Evolutionary conservation across 2,888 invertebrate genomes (phyloP), one percentile per base, ranked within the genome.

Genomic region (Drosophila seclusa): DNA sequence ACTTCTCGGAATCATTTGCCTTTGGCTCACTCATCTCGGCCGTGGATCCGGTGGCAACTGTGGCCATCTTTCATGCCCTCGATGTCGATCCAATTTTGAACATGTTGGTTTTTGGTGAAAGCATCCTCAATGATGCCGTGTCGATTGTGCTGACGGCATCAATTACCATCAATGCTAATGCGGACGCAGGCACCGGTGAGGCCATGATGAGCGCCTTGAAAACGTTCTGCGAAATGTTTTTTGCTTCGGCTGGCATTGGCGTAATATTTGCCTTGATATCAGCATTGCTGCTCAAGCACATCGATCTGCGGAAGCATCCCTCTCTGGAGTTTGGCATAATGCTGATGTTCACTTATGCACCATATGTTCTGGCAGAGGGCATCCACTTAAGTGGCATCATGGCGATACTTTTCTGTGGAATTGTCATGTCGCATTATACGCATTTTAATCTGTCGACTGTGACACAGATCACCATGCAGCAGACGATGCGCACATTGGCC

Each of bases 401-500:
- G 99, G 99, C 99, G 10, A 99, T 99, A 90, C 94, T 99, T 82
- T 99, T 99, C 93, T 99, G 99, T 94, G 99, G 99, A 10, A 98
- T 99, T 91, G 99, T 99, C 1, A 99, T 99, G 99, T 99, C 99
- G 0, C 99, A 99, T 93, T 99, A 99, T 93, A 99, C 99, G 18
- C 99, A 99, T 94, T 98, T 98, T 91, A 99, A 99, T 93, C 94
- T 99, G 50, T 99, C 99, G 1, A 99, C 99, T 0, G 97, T 99
- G 27, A 99, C 99, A 0, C 99, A 99, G 94, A 99, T 99, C 60
- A 99, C 99, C 5, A 99, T 99, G 97, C 99, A 99, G 92, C 99
- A 99, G 93, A 99, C 99, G 0, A 98, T 99, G 96, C 95, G 92
- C 90, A 99, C 99, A 0, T 94, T 99, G 69, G 97, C 99, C 3